phyloP scores from a whole-genome alignment of 2,113 vertebrate genomes.

The Serilophus lunatus region DNA sequence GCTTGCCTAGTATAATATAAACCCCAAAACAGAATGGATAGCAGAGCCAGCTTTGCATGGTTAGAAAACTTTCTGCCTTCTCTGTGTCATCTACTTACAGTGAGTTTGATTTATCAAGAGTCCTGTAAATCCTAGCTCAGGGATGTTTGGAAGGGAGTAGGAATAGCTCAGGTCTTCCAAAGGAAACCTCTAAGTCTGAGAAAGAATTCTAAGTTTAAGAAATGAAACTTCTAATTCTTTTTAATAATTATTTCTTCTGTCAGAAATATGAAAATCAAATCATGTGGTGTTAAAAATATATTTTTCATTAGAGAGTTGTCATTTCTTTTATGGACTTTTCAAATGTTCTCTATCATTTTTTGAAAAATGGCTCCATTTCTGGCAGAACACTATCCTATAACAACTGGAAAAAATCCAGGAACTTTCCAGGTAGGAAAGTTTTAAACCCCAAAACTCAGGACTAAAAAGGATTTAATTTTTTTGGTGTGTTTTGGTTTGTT shows the following conservation, averaged over 20 bases:
- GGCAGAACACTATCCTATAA: neutral
- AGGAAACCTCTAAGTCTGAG: neutral
- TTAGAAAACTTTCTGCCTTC: neutral
- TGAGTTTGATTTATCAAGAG: neutral
- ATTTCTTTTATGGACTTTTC: slow-evolving; percentile 1
- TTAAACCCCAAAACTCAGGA: neutral
- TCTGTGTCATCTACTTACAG: neutral
- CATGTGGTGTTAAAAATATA: slow-evolving; percentile 4
- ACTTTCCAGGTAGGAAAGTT: neutral
- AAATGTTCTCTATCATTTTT: neutral
- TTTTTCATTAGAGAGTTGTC: slow-evolving; percentile 28
- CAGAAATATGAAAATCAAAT: slow-evolving; percentile 28
- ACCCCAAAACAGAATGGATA: neutral
- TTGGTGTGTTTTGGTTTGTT: no score
- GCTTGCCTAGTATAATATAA: neutral
- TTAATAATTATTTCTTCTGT: slow-evolving; percentile 21
- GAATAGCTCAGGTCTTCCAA: neutral
- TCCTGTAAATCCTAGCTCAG: neutral
- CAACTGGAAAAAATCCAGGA: neutral
- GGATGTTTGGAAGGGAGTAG: neutral
- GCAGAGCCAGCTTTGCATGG: neutral
- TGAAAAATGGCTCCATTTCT: slow-evolving; percentile 1
- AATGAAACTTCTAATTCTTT: slow-evolving; percentile 3
- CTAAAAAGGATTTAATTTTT: neutral
- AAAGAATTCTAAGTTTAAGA: neutral